phyloP scores from a whole-genome alignment of 1,140 invertebrate genomes.

The Panulirus ornatus region DNA sequence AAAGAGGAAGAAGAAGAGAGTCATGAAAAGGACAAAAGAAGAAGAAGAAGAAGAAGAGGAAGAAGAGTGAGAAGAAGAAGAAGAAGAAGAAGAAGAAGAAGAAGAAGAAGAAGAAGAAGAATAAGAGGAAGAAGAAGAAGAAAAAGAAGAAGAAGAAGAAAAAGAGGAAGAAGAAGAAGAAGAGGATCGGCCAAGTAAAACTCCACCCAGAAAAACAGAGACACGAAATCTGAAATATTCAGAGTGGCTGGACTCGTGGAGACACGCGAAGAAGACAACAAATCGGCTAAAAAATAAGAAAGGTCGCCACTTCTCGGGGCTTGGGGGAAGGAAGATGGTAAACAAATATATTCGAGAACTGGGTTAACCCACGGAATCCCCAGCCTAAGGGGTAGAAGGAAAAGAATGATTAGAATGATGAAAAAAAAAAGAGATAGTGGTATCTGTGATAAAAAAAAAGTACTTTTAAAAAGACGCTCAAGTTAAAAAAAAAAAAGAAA shows the following conservation, averaged over 20 bases:
- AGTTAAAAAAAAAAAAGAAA: background rate
- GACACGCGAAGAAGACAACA: background rate
- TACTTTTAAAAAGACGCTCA: too few species aligned
- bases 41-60: background rate
- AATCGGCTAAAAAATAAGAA: background rate
- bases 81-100: background rate
- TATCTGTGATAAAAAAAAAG: background rate
- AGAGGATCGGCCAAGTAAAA: background rate
- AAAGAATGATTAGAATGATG: background rate
- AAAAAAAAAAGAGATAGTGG: background rate
- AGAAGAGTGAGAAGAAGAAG: background rate
- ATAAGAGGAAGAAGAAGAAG: background rate
- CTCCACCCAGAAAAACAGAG: background rate
- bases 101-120: background rate
- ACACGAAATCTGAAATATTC: background rate
- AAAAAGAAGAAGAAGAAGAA: background rate
- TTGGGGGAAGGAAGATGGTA: background rate
- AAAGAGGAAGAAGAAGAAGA: background rate
- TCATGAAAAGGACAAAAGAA: background rate
- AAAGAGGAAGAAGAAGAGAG: background rate
- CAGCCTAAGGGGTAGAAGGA: background rate
- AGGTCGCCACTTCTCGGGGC: too few species aligned
- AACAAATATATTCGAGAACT: background rate
- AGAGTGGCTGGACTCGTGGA: background rate
- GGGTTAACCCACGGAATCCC: background rate